These are phyloP conservation scores for Rhinophrynus dorsalis DNA, from an alignment of 2,797 vertebrate species.

Conservation along the genomic window DNA sequence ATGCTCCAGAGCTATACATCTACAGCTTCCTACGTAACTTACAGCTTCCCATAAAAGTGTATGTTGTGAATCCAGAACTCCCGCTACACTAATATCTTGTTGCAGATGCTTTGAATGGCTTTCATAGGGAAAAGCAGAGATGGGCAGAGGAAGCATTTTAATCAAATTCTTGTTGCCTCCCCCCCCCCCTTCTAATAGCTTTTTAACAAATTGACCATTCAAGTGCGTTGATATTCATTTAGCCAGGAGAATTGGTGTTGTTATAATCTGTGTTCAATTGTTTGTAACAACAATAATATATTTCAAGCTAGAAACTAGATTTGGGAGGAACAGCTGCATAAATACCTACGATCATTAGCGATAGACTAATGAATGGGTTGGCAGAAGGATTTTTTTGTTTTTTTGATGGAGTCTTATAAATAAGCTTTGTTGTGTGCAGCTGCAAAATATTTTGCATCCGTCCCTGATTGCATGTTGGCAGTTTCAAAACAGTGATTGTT, in stretches of 20 bases:
- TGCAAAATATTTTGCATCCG: conserved; percentile 23
- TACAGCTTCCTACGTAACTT: too few species aligned
- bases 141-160: neutral
- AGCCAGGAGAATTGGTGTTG: conserved; percentile 32
- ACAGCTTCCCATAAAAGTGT: neutral
- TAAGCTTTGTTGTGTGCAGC: conserved; percentile 29
- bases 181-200: neutral
- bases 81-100: neutral
- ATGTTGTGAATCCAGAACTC: neutral
- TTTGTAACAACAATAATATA: conserved; percentile 49
- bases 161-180: conserved; percentile 21
- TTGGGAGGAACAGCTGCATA: conserved; percentile 45
- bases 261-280: conserved; percentile 49
- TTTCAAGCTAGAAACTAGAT: conserved; percentile 23
- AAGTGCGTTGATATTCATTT: conserved; percentile 33
- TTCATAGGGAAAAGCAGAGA: conserved; percentile 10
- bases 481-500: conserved; percentile 32
- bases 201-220: conserved; percentile 38
- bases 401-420: conserved; percentile 15
- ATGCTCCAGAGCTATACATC: too few species aligned
- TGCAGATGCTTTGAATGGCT: neutral
- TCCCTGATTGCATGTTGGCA: conserved; percentile 30
- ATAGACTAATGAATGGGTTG: conserved; percentile 43
- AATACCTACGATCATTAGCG: conserved; percentile 43
- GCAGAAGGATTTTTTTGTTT: conserved; percentile 23